Percentiles rank a stretch among this genome's conserved stretches.
Conservation (phyloP, 2,113 vertebrate genomes). For the Bufo bufo region DNA sequence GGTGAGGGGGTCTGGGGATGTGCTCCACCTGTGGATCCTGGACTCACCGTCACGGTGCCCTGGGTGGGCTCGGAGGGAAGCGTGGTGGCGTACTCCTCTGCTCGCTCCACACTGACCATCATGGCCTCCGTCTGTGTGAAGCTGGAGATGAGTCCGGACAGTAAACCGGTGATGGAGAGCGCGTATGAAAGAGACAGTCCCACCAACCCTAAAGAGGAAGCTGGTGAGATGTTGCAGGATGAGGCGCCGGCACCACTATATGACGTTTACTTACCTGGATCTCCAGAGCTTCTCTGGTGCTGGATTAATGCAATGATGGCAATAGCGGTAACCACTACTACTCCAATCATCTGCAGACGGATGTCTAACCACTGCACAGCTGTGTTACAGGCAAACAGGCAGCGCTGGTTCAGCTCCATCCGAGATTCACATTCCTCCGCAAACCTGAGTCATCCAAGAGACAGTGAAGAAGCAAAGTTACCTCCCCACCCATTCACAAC, state of each 20-base stretch:
- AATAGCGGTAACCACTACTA: conserved; percentile 82
- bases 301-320: conserved; percentile 85
- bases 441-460: conserved; percentile 76
- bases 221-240: neutral
- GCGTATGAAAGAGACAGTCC: conserved; percentile 91
- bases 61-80: conserved; percentile 81
- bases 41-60: conserved; percentile 72
- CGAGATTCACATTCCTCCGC: conserved; percentile 80
- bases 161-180: conserved; percentile 85
- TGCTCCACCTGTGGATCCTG: neutral
- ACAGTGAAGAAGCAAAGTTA: neutral
- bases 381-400: conserved; percentile 85
- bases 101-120: conserved; percentile 93
- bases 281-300: conserved; percentile 78
- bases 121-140: conserved; percentile 92
- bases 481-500: too few species aligned
- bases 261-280: conserved; percentile 79
- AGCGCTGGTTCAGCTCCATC: conserved; percentile 91
- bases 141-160: conserved; percentile 88
- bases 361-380: conserved; percentile 92
- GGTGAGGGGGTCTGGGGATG: neutral
- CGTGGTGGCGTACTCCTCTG: conserved; percentile 86
- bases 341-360: conserved; percentile 93
- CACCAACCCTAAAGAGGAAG: conserved; percentile 80
- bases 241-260: neutral